A percentile compares a stretch with the other conserved stretches of the same genome.
These are phyloP conservation scores for Benthosema pterotum DNA, from an alignment of 2,797 vertebrate genomes.

Conservation along the genomic window DNA sequence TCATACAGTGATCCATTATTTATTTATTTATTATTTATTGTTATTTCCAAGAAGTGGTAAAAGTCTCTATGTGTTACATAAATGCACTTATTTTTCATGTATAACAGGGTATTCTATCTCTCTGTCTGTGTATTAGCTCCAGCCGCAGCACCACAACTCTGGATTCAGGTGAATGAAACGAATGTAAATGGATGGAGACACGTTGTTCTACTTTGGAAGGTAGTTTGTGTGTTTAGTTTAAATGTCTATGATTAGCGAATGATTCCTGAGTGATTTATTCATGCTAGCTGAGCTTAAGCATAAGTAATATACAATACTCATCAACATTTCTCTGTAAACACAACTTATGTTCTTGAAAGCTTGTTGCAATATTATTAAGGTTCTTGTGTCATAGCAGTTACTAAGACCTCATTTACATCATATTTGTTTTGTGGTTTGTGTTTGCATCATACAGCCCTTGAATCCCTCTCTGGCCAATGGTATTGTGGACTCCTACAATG, in stretches of 20 bases:
- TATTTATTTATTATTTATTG: too few relatives aligned
- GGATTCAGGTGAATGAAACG: slow-evolving; percentile 58
- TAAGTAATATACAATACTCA: slow-evolving; percentile 41
- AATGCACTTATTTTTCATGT: background rate
- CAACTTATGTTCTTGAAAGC: too few relatives aligned
- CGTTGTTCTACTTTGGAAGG: slow-evolving; percentile 76
- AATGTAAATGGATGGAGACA: slow-evolving; percentile 35
- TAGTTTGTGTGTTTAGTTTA: slow-evolving; percentile 27
- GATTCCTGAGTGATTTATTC: background rate
- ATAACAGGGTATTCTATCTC: background rate
- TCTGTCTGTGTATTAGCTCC: slow-evolving; percentile 60
- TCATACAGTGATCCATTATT: too few relatives aligned
- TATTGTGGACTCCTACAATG: slow-evolving; percentile 57
- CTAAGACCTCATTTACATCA: background rate
- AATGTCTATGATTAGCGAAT: background rate
- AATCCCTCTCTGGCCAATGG: slow-evolving; percentile 65
- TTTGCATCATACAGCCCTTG: slow-evolving; percentile 58
- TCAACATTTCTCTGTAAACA: background rate
- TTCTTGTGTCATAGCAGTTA: too few relatives aligned
- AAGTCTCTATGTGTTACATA: background rate
- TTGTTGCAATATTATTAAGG: too few relatives aligned
- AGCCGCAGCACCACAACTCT: slow-evolving; percentile 62
- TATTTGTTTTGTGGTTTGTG: background rate
- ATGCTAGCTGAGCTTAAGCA: slow-evolving; percentile 11
- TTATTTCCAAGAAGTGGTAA: too few relatives aligned